These are phyloP conservation scores for Teleiodes luculella DNA, from an alignment of 2,888 invertebrate species.

Conservation along the genomic window DNA sequence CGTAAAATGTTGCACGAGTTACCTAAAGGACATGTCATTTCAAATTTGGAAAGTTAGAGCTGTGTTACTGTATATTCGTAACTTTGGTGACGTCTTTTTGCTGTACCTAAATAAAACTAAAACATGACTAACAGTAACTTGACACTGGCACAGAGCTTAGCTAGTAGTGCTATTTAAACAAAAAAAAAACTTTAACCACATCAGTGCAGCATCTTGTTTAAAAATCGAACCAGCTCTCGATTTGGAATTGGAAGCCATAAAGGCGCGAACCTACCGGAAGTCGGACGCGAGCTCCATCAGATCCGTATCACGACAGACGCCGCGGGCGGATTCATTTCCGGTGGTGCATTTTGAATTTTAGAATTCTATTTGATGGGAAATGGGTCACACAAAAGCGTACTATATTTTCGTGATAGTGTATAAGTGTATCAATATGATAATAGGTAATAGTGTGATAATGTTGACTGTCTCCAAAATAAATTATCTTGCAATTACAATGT, in stretches of 20 bases:
- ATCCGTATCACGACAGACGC: constrained; percentile 71
- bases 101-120: no score
- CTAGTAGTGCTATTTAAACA: no score
- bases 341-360: constrained; percentile 70
- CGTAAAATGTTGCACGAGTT: constrained; percentile 10
- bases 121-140: no score
- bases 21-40: background rate
- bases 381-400: constrained; percentile 35
- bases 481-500: no score
- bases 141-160: no score
- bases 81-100: no score
- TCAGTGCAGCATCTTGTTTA: background rate
- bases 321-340: constrained; percentile 75
- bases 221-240: constrained; percentile 24
- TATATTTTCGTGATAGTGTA: constrained; percentile 17
- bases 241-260: constrained; percentile 72
- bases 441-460: background rate
- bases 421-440: constrained; percentile 11
- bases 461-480: no score
- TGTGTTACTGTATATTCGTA: no score
- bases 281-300: constrained; percentile 69
- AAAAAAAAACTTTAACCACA: no score
- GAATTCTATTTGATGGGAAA: constrained; percentile 51
- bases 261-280: constrained; percentile 71
- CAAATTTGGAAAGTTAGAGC: background rate